phyloP scores from a whole-genome alignment of 1,140 invertebrate genomes.

The Calosoma granatense region DNA sequence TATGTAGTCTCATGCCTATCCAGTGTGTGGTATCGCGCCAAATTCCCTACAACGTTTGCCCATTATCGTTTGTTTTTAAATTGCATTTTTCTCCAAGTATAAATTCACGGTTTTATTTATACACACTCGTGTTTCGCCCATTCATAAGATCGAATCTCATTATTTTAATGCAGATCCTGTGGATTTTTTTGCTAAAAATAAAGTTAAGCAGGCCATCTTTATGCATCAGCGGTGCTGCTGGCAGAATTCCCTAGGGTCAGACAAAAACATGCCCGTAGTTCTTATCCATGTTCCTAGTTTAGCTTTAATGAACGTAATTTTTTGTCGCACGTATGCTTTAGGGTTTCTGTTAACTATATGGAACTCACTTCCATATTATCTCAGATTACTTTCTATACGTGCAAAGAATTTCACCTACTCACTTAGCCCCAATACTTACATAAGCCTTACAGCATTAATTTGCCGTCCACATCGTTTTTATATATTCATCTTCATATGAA shows the following conservation, averaged over 20 bases:
- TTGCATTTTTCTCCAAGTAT: not conserved
- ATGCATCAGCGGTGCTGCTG: not conserved
- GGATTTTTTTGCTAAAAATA: not conserved
- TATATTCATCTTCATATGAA: no score
- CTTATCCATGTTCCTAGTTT: not conserved
- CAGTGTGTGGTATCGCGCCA: not conserved
- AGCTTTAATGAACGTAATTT: not conserved
- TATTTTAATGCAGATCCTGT: not conserved
- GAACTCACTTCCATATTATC: no score
- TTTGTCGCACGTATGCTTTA: not conserved
- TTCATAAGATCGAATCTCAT: not conserved
- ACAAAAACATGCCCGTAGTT: not conserved
- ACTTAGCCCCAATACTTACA: no score
- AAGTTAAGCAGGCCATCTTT: not conserved
- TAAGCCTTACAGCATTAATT: no score
- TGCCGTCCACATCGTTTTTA: no score
- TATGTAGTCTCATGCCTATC: no score
- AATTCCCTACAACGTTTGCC: not conserved
- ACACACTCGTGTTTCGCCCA: no score
- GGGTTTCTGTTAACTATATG: no score
- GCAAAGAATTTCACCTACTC: no score
- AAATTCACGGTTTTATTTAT: not conserved
- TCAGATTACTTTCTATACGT: no score
- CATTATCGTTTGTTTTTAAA: not conserved
- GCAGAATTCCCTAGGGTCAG: not conserved